A percentile compares a stretch with the other conserved stretches of the same genome.
Conservation (phyloP, 2,888 invertebrate genomes). For the Plusia festucae region DNA sequence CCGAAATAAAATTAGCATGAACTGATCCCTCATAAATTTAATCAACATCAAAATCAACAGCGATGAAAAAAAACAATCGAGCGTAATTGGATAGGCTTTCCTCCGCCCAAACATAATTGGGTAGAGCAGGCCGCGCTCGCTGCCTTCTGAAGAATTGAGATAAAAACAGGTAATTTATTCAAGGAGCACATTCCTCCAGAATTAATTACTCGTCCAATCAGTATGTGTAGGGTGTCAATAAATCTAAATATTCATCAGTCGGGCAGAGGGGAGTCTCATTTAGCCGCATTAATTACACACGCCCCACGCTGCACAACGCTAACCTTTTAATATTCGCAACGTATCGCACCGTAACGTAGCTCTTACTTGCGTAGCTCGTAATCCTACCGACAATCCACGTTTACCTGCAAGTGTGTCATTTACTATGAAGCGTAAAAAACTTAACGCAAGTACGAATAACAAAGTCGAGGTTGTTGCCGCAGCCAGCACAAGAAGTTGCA, state of each 20-base stretch:
- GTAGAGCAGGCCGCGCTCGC: conserved; percentile 37
- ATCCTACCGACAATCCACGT: background rate
- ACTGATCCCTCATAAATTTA: conserved; percentile 52
- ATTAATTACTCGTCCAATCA: conserved; percentile 62
- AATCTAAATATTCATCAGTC: conserved; percentile 77
- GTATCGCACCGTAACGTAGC: conserved; percentile 39
- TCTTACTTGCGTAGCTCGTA: conserved; percentile 8
- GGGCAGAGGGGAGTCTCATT: conserved; percentile 54
- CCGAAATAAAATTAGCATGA: conserved; percentile 39
- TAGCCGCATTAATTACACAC: conserved; percentile 65
- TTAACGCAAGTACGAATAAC: too few relatives aligned
- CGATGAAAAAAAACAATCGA: conserved; percentile 48
- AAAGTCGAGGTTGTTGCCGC: background rate
- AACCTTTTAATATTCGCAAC: conserved; percentile 62
- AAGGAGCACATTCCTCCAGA: conserved; percentile 62
- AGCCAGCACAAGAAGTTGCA: background rate
- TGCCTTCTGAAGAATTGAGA: conserved; percentile 52
- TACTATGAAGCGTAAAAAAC: background rate
- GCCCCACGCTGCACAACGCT: conserved; percentile 49
- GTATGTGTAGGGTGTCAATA: conserved; percentile 68
- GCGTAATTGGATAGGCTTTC: conserved; percentile 60
- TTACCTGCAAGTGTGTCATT: background rate
- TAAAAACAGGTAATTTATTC: conserved; percentile 72
- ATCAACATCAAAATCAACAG: conserved; percentile 39
- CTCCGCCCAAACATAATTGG: conserved; percentile 56